Conservation (phyloP, 2,888 invertebrate species). For the Xylota segnis region DNA sequence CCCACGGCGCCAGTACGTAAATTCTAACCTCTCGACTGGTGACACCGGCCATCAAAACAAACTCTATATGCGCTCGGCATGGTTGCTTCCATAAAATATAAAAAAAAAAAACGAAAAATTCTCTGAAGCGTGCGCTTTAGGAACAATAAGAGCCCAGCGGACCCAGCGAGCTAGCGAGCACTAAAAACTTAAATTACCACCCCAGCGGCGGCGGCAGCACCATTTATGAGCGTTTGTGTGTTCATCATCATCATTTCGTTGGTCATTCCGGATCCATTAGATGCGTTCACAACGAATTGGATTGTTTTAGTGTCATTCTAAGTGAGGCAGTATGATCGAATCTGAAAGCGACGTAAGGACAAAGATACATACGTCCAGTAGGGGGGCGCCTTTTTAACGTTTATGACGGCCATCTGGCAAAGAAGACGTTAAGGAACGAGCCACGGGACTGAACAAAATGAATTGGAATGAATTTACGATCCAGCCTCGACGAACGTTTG, state of each 20-base stretch:
- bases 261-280: conserved; percentile 68
- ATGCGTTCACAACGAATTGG: conserved; percentile 63
- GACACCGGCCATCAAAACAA: conserved; percentile 56
- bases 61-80: conserved; percentile 32
- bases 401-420: conserved; percentile 25
- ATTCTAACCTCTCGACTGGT: conserved; percentile 32
- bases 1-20: conserved; percentile 63
- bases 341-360: neutral
- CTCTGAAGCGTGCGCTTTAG: conserved; percentile 9
- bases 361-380: neutral
- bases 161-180: neutral
- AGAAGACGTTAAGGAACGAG: conserved; percentile 15
- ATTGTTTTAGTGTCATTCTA: conserved; percentile 59
- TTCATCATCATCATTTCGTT: conserved; percentile 58
- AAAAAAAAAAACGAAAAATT: no score
- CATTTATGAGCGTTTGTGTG: conserved; percentile 54
- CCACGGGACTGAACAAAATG: conserved; percentile 9
- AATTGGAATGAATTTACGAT: conserved; percentile 48
- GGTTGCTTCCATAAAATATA: conserved; percentile 38
- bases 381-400: conserved; percentile 21
- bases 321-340: conserved; percentile 11
- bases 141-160: neutral
- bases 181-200: conserved; percentile 51
- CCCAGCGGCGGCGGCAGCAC: conserved; percentile 26
- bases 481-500: neutral